These are phyloP conservation scores for Mycteria americana DNA, from an alignment of 2,797 vertebrate genomes.

Conservation along the genomic window DNA sequence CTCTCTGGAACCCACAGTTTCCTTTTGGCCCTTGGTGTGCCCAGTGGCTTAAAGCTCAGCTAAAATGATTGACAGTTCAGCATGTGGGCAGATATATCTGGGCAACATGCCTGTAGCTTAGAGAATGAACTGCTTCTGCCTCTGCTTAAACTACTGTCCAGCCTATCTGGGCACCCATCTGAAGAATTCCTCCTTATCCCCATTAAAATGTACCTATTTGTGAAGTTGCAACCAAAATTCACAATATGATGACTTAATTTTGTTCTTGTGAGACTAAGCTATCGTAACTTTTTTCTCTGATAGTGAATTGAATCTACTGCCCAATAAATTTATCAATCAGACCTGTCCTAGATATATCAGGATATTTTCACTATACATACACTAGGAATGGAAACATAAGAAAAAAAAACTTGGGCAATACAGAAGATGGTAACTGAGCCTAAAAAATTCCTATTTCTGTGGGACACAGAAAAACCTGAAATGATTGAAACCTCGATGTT, in stretches of 20 bases:
- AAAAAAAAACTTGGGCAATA: neutral
- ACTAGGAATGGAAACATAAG: neutral
- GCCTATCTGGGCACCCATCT: neutral
- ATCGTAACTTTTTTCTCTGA: neutral
- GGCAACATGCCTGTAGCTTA: neutral
- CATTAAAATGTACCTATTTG: neutral
- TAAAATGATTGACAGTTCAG: neutral
- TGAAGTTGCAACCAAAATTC: neutral
- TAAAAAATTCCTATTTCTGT: neutral
- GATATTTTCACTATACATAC: neutral
- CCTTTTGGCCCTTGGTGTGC: neutral
- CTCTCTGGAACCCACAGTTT: neutral
- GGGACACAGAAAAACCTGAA: constrained; percentile 11
- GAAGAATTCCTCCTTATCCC: neutral
- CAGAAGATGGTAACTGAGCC: neutral
- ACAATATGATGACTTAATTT: neutral
- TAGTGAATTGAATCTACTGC: neutral
- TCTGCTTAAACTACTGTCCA: neutral
- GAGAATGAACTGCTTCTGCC: neutral
- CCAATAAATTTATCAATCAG: neutral
- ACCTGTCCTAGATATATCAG: neutral
- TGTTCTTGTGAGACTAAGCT: neutral
- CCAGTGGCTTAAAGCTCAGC: neutral
- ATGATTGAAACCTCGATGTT: constrained; percentile 26
- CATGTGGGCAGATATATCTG: neutral